These are phyloP conservation scores for Belgica antarctica DNA, from an alignment of 2,888 invertebrate species.

Conservation along the genomic window DNA sequence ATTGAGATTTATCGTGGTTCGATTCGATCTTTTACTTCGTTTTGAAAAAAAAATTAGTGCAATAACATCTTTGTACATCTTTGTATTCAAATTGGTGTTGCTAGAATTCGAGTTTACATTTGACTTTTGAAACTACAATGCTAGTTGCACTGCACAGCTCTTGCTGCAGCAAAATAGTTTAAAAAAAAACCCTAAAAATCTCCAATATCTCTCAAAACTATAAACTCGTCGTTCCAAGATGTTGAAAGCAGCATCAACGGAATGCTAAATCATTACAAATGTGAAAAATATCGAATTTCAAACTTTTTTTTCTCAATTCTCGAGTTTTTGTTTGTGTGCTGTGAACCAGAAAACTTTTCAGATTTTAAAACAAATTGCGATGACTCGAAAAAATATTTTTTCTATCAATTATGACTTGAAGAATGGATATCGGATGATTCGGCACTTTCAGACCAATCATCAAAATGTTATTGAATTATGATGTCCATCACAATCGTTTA, in stretches of 20 bases:
- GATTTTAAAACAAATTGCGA: slow-evolving; percentile 11
- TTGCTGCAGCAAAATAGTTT: too few relatives aligned
- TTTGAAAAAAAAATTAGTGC: too few relatives aligned
- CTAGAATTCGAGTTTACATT: too few relatives aligned
- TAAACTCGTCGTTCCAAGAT: too few relatives aligned
- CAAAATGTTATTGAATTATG: slow-evolving; percentile 10
- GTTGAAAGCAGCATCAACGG: not conserved
- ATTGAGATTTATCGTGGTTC: not conserved
- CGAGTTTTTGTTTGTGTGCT: not conserved
- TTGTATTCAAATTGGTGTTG: too few relatives aligned
- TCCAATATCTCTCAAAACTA: too few relatives aligned
- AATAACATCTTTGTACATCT: too few relatives aligned
- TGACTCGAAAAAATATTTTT: not conserved
- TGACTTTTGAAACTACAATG: too few relatives aligned
- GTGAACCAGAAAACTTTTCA: slow-evolving; percentile 1
- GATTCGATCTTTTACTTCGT: not conserved
- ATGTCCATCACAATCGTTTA: not conserved
- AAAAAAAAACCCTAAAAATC: too few relatives aligned
- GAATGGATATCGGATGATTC: not conserved
- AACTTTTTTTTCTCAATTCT: not conserved
- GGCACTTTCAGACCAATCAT: not conserved
- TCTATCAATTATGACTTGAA: slow-evolving; percentile 21
- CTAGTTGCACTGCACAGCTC: too few relatives aligned
- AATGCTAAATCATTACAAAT: slow-evolving; percentile 29
- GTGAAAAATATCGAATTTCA: slow-evolving; percentile 20